These are phyloP conservation scores for Eupithecia subumbrata DNA, from an alignment of 2,888 invertebrate genomes.

Conservation along the genomic window DNA sequence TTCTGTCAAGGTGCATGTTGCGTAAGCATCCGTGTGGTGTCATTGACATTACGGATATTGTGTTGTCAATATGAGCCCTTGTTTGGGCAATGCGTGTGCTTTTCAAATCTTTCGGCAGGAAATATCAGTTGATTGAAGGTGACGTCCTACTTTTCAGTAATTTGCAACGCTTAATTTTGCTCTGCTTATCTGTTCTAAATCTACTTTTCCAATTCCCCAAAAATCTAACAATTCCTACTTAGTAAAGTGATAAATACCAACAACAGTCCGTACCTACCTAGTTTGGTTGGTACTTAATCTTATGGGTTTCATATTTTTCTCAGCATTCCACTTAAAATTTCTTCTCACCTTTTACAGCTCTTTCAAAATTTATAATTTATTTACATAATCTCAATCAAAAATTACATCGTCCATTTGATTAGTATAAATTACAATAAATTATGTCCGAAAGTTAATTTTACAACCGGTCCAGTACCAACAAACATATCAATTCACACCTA, in stretches of 20 bases:
- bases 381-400: constrained; percentile 28
- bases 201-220: background rate
- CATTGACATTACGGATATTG: constrained; percentile 78
- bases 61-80: constrained; percentile 60
- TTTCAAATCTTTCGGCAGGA: constrained; percentile 17
- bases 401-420: constrained; percentile 24
- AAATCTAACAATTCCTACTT: background rate
- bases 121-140: background rate
- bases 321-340: constrained; percentile 2
- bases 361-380: constrained; percentile 22
- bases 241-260: background rate
- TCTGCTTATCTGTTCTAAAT: background rate
- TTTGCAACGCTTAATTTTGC: background rate
- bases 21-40: constrained; percentile 77
- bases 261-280: background rate
- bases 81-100: constrained; percentile 61
- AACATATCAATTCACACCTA: constrained; percentile 45
- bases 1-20: constrained; percentile 78
- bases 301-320: background rate
- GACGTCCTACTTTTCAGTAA: background rate
- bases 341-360: constrained; percentile 18
- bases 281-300: background rate
- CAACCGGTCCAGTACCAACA: constrained; percentile 40
- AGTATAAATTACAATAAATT: constrained; percentile 37
- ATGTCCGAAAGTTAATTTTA: constrained; percentile 29